Evolutionary conservation across 1,140 invertebrate genomes (phyloP), one percentile per base, ranked within the genome.

Genomic region (Capitella teleta): DNA sequence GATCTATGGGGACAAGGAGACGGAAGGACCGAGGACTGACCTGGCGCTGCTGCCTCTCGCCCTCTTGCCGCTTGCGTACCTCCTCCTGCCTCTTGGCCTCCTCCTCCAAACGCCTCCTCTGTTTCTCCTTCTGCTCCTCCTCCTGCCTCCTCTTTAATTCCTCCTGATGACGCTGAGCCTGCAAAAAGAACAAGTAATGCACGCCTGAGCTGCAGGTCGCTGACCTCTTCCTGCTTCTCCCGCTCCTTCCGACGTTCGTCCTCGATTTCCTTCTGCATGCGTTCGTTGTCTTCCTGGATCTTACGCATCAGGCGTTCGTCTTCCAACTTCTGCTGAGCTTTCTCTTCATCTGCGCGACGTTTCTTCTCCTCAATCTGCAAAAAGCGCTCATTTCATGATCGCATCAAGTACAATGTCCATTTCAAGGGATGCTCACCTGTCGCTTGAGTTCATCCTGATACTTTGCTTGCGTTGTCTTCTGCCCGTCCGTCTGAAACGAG

Each of bases 361-460:
- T 60, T 68, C 54, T 67, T 67, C 44, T 68, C 63, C 51, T 67
- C 62, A 57, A 71, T 71, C 67, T 70, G 54, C 6, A 4, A 19
- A 47, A 36, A 1, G 14, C 18, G 14, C 36, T 6, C 36, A 37
- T 6, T n/a, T 37, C 36, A 37, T 37, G n/a, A 37, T 37, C 36
- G 6, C 8, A 6, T 37, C 36, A 3, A n/a, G 32, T 12, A 34
- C n/a, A n/a, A 34, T 43, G 3, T 43, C 18, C 18, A 43, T 16
- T 16, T 19, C 18, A 42, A 10, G 40, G 14, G 6, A 49, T 8
- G 5, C 24, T 52, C 41, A 67, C 67, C 65, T 70, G 68, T 58
- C 50, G 51, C 41, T 57, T 52, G 2, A 70, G 54, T 5, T 71
- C 68, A 26, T 66, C 61, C 52, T 68, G 66, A 36, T 71, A 71